phyloP scores from a whole-genome alignment of 2,888 invertebrate species.

The Lithophane socia region DNA sequence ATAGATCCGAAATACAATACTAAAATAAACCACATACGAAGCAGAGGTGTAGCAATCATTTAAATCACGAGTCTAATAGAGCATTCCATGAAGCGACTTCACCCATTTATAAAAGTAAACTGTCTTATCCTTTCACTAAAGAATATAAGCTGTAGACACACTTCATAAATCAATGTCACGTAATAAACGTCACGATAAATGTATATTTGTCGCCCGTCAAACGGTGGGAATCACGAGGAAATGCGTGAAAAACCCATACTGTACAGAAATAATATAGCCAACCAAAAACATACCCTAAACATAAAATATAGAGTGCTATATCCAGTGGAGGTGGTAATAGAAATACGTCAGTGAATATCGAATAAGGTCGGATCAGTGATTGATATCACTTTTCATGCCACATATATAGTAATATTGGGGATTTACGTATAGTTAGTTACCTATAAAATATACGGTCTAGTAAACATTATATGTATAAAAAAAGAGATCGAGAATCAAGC shows the following conservation, averaged over 20 bases:
- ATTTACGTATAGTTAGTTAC: slow-evolving; percentile 50
- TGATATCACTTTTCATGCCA: slow-evolving; percentile 68
- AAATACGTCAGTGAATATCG: slow-evolving; percentile 62
- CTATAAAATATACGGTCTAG: slow-evolving; percentile 29
- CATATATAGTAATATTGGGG: slow-evolving; percentile 47
- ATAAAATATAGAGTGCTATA: slow-evolving; percentile 17
- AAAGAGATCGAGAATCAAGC: slow-evolving; percentile 25
- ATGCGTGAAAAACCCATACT: slow-evolving; percentile 64
- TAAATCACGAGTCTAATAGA: slow-evolving; percentile 14
- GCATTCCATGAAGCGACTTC: slow-evolving; percentile 24
- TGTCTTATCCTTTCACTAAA: slow-evolving; percentile 45
- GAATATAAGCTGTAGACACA: slow-evolving; percentile 61
- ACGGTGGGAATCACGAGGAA: slow-evolving; percentile 66
- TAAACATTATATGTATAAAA: slow-evolving; percentile 57
- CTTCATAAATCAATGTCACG: slow-evolving; percentile 77
- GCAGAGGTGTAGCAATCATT: slow-evolving; percentile 9
- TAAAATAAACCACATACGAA: neutral
- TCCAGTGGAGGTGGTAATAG: slow-evolving; percentile 15
- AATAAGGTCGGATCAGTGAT: slow-evolving; percentile 69
- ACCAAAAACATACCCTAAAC: slow-evolving; percentile 48
- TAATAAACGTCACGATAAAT: slow-evolving; percentile 79
- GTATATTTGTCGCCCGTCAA: slow-evolving; percentile 79
- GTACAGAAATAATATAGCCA: slow-evolving; percentile 17
- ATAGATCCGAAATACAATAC: neutral
- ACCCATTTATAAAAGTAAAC: slow-evolving; percentile 40